Percentiles rank a stretch among this genome's conserved stretches.
Evolutionary conservation across 2,888 invertebrate species (phyloP).

Genomic region (Galerucella nymphaeae): DNA sequence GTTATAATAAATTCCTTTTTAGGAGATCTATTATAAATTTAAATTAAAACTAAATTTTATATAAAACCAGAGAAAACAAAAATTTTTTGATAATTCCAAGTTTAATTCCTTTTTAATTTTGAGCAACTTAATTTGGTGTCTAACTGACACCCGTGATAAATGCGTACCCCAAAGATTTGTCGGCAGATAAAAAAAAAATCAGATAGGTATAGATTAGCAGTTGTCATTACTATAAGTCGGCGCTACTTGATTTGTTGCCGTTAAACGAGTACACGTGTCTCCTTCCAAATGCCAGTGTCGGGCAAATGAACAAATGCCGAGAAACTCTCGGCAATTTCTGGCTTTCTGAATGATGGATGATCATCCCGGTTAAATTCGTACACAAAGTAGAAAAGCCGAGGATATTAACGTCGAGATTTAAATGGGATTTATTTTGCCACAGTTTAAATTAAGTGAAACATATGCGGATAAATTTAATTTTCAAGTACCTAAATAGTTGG

Average conservation of each 20-base stretch:
- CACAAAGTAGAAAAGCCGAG: slow-evolving; percentile 38
- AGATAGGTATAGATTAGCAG: slow-evolving; percentile 56
- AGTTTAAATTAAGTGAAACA: background rate
- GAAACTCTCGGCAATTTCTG: slow-evolving; percentile 17
- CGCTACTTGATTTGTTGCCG: slow-evolving; percentile 56
- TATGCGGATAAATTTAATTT: background rate
- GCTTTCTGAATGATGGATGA: slow-evolving; percentile 48
- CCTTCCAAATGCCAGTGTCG: slow-evolving; percentile 5
- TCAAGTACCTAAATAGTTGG: too few species aligned
- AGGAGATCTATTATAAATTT: too few species aligned
- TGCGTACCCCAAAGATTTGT: slow-evolving; percentile 44
- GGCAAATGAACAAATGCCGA: slow-evolving; percentile 9
- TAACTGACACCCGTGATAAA: slow-evolving; percentile 24
- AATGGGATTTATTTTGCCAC: slow-evolving; percentile 1
- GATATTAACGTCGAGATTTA: slow-evolving; percentile 31
- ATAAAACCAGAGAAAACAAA: too few species aligned
- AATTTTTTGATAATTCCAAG: background rate
- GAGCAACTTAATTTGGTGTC: background rate
- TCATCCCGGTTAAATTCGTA: slow-evolving; percentile 45
- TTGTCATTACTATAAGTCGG: slow-evolving; percentile 35
- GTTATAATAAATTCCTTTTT: too few species aligned
- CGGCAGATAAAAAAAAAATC: slow-evolving; percentile 54
- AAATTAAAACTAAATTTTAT: too few species aligned
- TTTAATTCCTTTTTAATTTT: background rate
- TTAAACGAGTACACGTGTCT: slow-evolving; percentile 56